phyloP scores from a whole-genome alignment of 2,113 vertebrate species.

The Rhinichthys klamathensis region DNA sequence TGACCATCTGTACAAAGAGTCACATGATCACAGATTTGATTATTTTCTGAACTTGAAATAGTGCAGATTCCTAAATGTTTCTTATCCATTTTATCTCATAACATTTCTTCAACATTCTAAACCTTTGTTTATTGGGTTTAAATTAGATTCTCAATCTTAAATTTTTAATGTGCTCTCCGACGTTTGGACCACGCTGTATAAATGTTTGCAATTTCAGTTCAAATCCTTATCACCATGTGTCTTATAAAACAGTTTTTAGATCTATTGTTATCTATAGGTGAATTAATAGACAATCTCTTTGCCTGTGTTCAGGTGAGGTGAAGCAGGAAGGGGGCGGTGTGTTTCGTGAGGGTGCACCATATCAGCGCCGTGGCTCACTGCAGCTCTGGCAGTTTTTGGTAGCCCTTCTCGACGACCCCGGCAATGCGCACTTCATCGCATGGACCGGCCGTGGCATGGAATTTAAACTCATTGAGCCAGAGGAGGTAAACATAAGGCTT shows the following conservation, averaged over 20 bases:
- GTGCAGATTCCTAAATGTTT: not conserved
- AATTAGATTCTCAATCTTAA: not conserved
- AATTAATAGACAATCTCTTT: constrained; percentile 5
- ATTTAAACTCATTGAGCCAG: constrained; percentile 98
- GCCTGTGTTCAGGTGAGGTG: constrained; percentile 80
- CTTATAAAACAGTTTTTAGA: not conserved
- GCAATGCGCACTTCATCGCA: constrained; percentile 93
- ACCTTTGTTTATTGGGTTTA: too few species aligned
- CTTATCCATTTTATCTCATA: not conserved
- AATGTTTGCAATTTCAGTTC: constrained; percentile 10
- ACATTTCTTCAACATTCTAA: not conserved
- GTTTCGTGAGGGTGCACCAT: constrained; percentile 88
- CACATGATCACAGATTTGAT: not conserved
- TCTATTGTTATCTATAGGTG: not conserved
- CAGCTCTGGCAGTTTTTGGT: constrained; percentile 99
- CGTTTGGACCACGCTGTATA: not conserved
- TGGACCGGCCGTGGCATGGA: constrained; percentile 99
- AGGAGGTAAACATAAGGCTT: constrained; percentile 82
- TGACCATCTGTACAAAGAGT: not conserved
- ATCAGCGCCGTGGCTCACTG: constrained; percentile 93
- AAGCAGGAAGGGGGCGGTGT: constrained; percentile 86
- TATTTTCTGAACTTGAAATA: not conserved
- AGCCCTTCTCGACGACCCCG: constrained; percentile 90
- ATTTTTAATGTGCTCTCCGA: not conserved
- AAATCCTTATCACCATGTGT: constrained; percentile 35